Percentiles rank a stretch among this genome's conserved stretches.
These are phyloP conservation scores for Gastracanthus pulcherrimus DNA, from an alignment of 2,888 invertebrate species.

Conservation along the genomic window DNA sequence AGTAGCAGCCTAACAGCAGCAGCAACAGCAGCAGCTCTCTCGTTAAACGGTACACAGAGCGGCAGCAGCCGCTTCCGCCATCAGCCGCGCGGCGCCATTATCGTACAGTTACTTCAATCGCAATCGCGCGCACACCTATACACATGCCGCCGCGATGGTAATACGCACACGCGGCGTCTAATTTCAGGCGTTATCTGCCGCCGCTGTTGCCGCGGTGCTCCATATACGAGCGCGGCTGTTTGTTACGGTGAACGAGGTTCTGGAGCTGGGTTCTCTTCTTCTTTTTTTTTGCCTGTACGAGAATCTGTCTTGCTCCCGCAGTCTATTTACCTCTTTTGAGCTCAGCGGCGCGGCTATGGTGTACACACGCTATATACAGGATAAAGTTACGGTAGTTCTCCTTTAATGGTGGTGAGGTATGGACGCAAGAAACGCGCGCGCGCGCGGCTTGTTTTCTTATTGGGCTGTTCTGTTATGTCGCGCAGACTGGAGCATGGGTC, in stretches of 20 bases:
- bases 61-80: background rate
- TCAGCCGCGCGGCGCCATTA: slow-evolving; percentile 49
- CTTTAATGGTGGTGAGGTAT: slow-evolving; percentile 28
- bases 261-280: too few species aligned
- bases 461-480: slow-evolving; percentile 12
- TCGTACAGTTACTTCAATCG: slow-evolving; percentile 51
- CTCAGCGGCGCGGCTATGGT: too few species aligned
- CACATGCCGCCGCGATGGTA: background rate
- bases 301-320: too few species aligned
- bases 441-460: background rate
- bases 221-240: too few species aligned
- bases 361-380: too few species aligned
- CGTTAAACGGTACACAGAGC: background rate
- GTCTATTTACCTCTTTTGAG: too few species aligned
- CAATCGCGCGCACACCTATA: background rate
- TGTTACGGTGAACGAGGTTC: too few species aligned
- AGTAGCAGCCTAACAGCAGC: background rate
- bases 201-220: background rate
- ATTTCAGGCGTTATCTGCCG: background rate
- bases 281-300: too few species aligned
- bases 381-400: slow-evolving; percentile 26
- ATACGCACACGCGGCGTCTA: background rate
- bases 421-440: slow-evolving; percentile 18
- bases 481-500: background rate
- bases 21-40: background rate